Evolutionary conservation across 2,113 vertebrate genomes (phyloP), one percentile per base, ranked within the genome.

Genomic region (Empidonax traillii): DNA sequence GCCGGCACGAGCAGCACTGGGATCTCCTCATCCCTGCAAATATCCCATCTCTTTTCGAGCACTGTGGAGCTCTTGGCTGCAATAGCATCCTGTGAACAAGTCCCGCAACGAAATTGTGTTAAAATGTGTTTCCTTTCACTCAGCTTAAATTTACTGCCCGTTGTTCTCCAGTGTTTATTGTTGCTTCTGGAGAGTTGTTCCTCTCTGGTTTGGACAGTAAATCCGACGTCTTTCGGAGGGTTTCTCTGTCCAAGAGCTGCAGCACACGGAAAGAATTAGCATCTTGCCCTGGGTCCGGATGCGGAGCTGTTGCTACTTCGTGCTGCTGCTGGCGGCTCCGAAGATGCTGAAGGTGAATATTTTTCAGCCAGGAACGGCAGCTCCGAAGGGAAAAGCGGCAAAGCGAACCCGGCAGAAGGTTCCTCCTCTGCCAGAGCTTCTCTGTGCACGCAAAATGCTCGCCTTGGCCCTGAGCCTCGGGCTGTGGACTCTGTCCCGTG

Each of bases 151-250:
- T 95, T 82, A 90, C 74, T 62, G 74, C 90, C 69, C 2, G 65
- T 93, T 85, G 85, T 96, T 92, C 82, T 87, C 6, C 82, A 72
- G 85, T 72, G 85, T 91, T 95, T 93, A 82, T 89, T 87, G 93
- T 84, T 90, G 93, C 85, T 95, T 87, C 93, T 94, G 96, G 90
- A 94, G 88, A 87, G 92, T 82, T 95, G 92, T 82, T 96, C 85
- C 94, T 93, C 78, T 89, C 82, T 80, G 84, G 72, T 94, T 94
- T 95, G 92, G 95, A 72, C 90, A 35, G 72, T 72, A 83, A 92
- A 94, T 86, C 94, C 3, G 0, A 49, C 12, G 35, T 47, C 76
- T 68, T 73, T 73, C 84, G 14, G 80, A 56, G n/a, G 37, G 6
- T 93, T 93, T 65, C 73, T 84, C 73, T 56, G 21, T 89, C 87